phyloP scores from a whole-genome alignment of 2,113 vertebrate genomes.

The Pipra filicauda region DNA sequence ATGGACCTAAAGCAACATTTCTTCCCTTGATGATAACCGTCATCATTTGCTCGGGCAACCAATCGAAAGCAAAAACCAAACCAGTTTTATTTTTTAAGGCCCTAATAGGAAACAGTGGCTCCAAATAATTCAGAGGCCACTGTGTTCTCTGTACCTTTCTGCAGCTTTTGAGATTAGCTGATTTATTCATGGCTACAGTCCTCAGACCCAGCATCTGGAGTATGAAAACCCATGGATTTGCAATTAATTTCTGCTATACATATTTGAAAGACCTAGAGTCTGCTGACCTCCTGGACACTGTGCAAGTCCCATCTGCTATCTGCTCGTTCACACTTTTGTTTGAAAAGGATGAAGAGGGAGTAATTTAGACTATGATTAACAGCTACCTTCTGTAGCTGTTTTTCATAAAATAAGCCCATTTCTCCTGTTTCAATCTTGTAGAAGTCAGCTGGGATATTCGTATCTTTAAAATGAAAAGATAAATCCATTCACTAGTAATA shows the following conservation, averaged over 20 bases:
- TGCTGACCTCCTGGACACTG: conserved; percentile 35
- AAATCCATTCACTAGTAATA: neutral
- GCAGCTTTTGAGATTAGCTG: conserved; percentile 33
- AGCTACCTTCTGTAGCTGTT: conserved; percentile 16
- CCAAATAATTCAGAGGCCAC: neutral
- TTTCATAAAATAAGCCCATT: neutral
- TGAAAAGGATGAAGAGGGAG: neutral
- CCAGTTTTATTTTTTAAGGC: neutral
- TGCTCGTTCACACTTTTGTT: neutral
- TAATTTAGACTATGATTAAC: conserved; percentile 19
- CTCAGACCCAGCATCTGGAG: conserved; percentile 18
- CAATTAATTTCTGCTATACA: conserved; percentile 39
- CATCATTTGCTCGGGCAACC: neutral
- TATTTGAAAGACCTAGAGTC: conserved; percentile 22
- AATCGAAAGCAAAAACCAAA: neutral
- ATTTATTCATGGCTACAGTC: conserved; percentile 14
- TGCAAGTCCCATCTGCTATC: conserved; percentile 44
- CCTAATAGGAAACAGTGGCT: neutral
- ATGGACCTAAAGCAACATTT: neutral
- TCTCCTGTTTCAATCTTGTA: neutral
- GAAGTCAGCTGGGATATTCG: neutral
- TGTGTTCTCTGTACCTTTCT: neutral
- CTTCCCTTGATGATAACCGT: neutral
- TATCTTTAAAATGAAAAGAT: neutral
- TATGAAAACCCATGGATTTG: conserved; percentile 19